Base-by-base conservation (phyloP, 2,113 vertebrate species). In the Lepus europaeus region DNA sequence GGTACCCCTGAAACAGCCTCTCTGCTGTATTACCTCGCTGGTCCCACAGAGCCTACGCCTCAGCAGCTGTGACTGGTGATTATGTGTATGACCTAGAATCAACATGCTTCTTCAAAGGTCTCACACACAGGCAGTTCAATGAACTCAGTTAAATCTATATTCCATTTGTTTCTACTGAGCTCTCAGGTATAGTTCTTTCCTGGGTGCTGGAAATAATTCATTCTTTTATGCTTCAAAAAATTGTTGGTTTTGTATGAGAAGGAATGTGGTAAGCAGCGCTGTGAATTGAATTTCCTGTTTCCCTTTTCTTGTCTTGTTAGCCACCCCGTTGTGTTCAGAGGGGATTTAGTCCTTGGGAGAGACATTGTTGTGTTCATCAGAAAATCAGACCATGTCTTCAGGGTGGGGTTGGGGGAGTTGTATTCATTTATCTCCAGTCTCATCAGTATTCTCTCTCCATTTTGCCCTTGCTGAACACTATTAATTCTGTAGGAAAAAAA, bases 1-100 rank as follows among this genome's bases (percentile, higher is more conserved):
- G 97, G 98, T 98, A 97, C 80, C 93, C 25, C 22, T 53, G 70
- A 64, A 53, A 59, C 49, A 69, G 53, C 39, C 14, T 9, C 68
- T 59, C 59, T 9, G 11, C 53, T 23, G 0, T 31, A 2, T 66
- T 69, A 53, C 8, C 79, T 59, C 45, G 45, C 31, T 80, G 49
- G 9, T 17, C 16, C 70, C 53, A 20, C 9, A 20, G n/a, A 68
- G 19, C 39, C 59, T 33, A 49, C 2, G 7, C 33, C 27, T 68
- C 59, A 69, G 10, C 22, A 87, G 20, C 14, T 87, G 69, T 87
- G 70, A 64, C 8, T 9, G 20, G 49, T 68, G 19, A 25, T 68
- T 1, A 39, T 82, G 6, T 79, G 6, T 3, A 33, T 82, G 83
- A 72, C 64, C 8, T 31, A 53, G 7, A 33, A 45, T 72, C 56